These are phyloP conservation scores for Bombycilla garrulus DNA, from an alignment of 2,113 vertebrate genomes.

Conservation along the genomic window DNA sequence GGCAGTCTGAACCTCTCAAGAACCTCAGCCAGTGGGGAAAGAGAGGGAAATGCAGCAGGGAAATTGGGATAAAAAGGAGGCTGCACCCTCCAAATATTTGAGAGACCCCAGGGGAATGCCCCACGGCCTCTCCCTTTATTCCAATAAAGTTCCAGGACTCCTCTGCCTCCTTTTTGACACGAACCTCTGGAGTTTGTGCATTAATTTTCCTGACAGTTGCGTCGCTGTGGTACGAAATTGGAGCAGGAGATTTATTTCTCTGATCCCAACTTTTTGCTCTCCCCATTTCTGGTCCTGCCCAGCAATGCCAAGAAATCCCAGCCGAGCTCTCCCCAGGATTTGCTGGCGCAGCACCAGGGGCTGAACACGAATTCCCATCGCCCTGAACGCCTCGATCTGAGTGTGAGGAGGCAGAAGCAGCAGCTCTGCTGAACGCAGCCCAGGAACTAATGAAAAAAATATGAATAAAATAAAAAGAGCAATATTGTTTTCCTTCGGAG, in stretches of 20 bases:
- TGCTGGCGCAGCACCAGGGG: not conserved
- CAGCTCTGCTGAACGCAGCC: not conserved
- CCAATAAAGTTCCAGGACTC: rapidly evolving
- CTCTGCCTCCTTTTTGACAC: not conserved
- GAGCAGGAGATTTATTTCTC: not conserved
- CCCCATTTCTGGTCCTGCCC: not conserved
- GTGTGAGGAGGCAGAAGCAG: not conserved
- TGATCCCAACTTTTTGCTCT: not conserved
- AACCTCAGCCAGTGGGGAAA: not conserved
- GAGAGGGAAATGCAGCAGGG: too few species aligned
- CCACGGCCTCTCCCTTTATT: not conserved
- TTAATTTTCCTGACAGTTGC: not conserved
- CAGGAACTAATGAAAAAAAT: not conserved
- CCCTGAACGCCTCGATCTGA: rapidly evolving
- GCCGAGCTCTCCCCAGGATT: not conserved
- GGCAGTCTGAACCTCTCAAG: not conserved
- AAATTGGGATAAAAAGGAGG: not conserved
- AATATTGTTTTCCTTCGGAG: not conserved
- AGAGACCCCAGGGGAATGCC: not conserved
- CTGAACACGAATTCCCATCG: not conserved
- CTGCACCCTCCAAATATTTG: rapidly evolving
- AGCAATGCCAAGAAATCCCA: not conserved
- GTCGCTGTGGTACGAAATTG: rapidly evolving
- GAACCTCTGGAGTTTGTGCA: not conserved
- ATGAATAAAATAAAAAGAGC: not conserved